These are phyloP conservation scores for Napeogenes sylphis DNA, from an alignment of 2,888 invertebrate genomes.

Conservation along the genomic window DNA sequence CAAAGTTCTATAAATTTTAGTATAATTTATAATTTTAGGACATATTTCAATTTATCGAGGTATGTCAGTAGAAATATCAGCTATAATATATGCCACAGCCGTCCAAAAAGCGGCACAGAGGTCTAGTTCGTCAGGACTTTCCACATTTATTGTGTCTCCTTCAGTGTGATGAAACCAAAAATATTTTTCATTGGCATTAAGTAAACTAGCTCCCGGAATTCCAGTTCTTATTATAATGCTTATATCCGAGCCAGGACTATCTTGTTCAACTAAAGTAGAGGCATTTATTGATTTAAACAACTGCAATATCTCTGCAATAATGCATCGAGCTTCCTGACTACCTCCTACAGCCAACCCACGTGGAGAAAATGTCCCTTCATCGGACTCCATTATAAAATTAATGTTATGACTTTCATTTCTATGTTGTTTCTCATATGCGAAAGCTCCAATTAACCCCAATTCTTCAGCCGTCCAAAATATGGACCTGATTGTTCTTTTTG, in stretches of 20 bases:
- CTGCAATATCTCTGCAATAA: constrained; percentile 79
- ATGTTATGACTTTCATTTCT: constrained; percentile 76
- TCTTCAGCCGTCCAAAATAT: constrained; percentile 91
- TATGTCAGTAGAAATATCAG: constrained; percentile 83
- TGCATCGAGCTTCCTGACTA: constrained; percentile 78
- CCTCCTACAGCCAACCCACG: constrained; percentile 83
- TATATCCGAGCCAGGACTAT: constrained; percentile 80
- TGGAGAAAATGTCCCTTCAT: constrained; percentile 88
- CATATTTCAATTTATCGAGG: constrained; percentile 57
- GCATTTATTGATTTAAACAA: constrained; percentile 83
- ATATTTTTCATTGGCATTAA: constrained; percentile 84
- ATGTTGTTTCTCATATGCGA: constrained; percentile 80
- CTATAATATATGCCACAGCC: constrained; percentile 85
- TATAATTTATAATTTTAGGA: too few relatives aligned
- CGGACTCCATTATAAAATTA: constrained; percentile 89
- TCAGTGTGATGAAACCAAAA: constrained; percentile 86
- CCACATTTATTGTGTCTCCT: constrained; percentile 88
- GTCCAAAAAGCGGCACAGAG: constrained; percentile 87
- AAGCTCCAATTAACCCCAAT: constrained; percentile 82
- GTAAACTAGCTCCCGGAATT: constrained; percentile 85
- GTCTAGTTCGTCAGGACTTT: constrained; percentile 83
- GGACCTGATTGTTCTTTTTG: constrained; percentile 84
- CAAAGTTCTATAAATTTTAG: too few relatives aligned
- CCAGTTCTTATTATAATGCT: constrained; percentile 78
- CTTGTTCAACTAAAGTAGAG: constrained; percentile 62